phyloP scores from a whole-genome alignment of 2,797 vertebrate species.

The Anas bahamensis region DNA sequence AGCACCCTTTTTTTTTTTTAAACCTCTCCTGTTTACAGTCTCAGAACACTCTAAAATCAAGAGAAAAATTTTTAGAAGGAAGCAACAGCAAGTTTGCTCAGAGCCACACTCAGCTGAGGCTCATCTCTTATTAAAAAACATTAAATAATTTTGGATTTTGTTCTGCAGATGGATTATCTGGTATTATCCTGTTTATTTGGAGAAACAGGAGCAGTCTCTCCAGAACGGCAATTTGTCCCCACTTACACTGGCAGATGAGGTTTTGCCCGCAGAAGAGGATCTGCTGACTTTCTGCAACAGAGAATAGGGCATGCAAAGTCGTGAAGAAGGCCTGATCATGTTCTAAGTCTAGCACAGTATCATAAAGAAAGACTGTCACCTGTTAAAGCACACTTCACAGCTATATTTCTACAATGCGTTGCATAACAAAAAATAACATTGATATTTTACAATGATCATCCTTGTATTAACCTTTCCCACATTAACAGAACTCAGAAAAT shows the following conservation, averaged over 20 bases:
- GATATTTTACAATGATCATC: neutral
- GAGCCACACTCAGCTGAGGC: neutral
- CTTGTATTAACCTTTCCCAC: neutral
- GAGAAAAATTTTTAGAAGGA: neutral
- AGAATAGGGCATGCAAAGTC: neutral
- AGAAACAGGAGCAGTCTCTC: neutral
- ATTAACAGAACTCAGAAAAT: slow-evolving; percentile 35
- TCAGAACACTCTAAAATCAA: neutral
- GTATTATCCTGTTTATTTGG: neutral
- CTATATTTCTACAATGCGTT: neutral
- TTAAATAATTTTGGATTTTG: neutral
- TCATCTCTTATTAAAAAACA: neutral
- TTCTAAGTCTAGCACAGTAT: neutral
- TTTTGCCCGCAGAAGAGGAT: neutral
- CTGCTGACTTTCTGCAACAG: neutral
- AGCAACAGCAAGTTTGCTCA: neutral
- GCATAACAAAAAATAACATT: neutral
- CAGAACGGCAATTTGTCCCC: neutral
- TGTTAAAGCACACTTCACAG: neutral
- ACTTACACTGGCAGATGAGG: neutral
- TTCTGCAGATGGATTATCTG: neutral
- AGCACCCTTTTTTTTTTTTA: neutral
- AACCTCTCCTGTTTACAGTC: neutral
- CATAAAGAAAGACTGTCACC: neutral
- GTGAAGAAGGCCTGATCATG: neutral